Percentiles rank a stretch among this genome's conserved stretches.
These are phyloP conservation scores for Pollimyrus isidori DNA, from an alignment of 2,113 vertebrate genomes.

Conservation along the genomic window DNA sequence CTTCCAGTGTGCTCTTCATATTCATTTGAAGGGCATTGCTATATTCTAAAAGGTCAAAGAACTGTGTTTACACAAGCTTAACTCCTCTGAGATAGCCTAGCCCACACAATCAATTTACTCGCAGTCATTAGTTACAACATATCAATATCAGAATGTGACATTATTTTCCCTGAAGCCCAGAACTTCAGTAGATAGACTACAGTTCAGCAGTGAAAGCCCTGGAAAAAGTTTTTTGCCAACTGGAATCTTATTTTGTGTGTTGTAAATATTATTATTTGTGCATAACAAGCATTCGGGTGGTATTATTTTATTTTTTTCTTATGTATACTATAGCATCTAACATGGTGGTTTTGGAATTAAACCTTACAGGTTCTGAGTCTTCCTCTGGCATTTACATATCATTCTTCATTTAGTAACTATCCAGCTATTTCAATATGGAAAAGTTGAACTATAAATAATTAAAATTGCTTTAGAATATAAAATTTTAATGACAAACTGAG, in stretches of 20 bases:
- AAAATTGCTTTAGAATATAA: neutral
- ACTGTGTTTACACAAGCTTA: neutral
- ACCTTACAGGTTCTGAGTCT: neutral
- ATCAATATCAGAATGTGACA: constrained; percentile 2
- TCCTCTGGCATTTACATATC: neutral
- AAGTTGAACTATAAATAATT: neutral
- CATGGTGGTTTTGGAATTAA: neutral
- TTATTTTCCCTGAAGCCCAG: neutral
- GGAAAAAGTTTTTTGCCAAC: neutral
- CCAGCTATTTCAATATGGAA: neutral
- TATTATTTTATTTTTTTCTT: neutral
- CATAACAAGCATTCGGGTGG: neutral
- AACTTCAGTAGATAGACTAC: neutral
- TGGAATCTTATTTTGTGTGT: neutral
- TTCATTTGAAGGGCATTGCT: constrained; percentile 8
- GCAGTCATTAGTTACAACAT: constrained; percentile 1
- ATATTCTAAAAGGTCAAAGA: constrained; percentile 12
- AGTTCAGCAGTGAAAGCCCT: neutral
- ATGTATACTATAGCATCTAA: neutral
- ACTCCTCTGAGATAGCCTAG: constrained; percentile 10
- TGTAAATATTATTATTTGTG: neutral
- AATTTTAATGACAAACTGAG: neutral
- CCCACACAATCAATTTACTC: constrained; percentile 13
- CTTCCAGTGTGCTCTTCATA: neutral
- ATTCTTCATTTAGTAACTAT: neutral